Conservation (phyloP, 2,797 vertebrate genomes). For the Molossus alvarezi region DNA sequence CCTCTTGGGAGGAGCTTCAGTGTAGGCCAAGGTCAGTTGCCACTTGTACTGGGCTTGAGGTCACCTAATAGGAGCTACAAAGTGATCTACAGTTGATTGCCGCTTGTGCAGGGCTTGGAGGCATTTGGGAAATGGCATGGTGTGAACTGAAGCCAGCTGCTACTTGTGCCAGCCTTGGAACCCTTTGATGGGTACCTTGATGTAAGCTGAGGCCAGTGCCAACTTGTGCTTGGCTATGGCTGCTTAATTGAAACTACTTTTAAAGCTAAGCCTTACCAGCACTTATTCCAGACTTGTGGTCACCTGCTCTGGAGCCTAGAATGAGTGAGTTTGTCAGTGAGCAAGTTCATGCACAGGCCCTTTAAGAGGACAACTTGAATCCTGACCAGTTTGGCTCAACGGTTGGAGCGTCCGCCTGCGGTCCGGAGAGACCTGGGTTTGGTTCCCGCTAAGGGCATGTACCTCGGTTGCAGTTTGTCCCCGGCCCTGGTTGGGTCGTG, state of each 20-base stretch:
- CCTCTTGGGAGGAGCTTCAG: neutral
- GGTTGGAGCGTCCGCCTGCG: too few species aligned
- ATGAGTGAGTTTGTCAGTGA: neutral
- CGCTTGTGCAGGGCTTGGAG: neutral
- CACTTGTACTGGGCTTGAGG: neutral
- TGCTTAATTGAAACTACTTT: neutral
- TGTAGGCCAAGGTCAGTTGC: neutral
- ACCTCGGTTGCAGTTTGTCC: too few species aligned
- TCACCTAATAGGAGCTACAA: neutral
- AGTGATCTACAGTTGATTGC: neutral
- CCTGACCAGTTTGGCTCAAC: too few species aligned
- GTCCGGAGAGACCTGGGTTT: too few species aligned
- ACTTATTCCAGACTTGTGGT: neutral
- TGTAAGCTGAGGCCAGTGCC: neutral
- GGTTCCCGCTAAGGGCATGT: too few species aligned
- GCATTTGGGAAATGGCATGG: neutral
- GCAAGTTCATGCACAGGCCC: neutral
- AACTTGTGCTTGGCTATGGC: neutral
- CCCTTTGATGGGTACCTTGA: neutral
- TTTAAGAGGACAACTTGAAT: neutral
- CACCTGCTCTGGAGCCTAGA: neutral
- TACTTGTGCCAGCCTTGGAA: too few species aligned
- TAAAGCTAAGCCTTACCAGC: neutral
- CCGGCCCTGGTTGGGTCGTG: too few species aligned
- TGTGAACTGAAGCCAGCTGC: neutral